A percentile compares a stretch with the other conserved stretches of the same genome.
phyloP scores from a whole-genome alignment of 2,113 vertebrate genomes.

The Limnothrissa miodon region DNA sequence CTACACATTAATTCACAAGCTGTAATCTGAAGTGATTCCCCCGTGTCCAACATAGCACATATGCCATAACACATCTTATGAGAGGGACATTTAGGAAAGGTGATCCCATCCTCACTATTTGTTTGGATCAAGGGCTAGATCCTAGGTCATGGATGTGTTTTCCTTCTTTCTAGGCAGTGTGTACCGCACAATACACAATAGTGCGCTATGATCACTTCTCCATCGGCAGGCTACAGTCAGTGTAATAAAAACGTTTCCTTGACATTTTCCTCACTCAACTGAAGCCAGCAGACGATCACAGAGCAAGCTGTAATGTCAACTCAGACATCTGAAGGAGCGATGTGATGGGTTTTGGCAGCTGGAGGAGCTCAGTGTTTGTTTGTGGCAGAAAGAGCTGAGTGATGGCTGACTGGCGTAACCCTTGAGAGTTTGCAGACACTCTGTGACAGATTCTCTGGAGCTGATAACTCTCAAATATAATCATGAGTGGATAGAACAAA shows the following conservation, averaged over 20 bases:
- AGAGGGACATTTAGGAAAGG: not conserved
- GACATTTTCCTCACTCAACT: not conserved
- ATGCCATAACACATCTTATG: not conserved
- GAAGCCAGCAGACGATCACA: conserved; percentile 4
- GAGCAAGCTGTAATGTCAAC: conserved; percentile 9
- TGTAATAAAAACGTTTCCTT: not conserved
- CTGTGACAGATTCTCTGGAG: not conserved
- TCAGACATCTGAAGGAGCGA: not conserved
- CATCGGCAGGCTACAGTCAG: not conserved
- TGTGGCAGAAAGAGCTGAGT: not conserved
- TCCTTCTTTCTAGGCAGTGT: not conserved
- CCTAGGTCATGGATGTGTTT: not conserved
- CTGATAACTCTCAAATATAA: not conserved
- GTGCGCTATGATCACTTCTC: not conserved
- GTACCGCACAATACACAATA: not conserved
- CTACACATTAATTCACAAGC: too few species aligned
- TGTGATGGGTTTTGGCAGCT: not conserved
- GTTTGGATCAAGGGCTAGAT: not conserved
- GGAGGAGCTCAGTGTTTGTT: not conserved
- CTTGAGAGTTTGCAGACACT: not conserved
- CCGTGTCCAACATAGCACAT: not conserved
- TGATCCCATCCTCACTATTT: not conserved
- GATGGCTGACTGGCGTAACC: not conserved
- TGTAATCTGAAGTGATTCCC: too few species aligned
- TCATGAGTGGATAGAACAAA: not conserved